Conservation (phyloP, 1,140 invertebrate species). For the Idris sp. region DNA sequence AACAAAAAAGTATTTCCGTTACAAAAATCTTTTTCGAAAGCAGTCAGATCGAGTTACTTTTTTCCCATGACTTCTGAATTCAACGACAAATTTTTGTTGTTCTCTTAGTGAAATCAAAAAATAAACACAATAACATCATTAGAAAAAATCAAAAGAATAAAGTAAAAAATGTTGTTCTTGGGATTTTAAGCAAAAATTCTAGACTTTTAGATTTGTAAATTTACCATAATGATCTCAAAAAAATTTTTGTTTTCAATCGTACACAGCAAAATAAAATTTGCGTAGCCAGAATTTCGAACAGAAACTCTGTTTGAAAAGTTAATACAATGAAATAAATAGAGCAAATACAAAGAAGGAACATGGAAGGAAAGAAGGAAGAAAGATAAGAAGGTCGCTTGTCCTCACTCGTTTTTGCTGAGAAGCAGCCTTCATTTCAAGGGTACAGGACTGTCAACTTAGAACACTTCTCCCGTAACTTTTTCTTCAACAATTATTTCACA, state of each 20-base stretch:
- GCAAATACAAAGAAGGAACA: slow-evolving; percentile 58
- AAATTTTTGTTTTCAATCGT: too few relatives aligned
- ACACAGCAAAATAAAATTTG: too few relatives aligned
- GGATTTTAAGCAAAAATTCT: too few relatives aligned
- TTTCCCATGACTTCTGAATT: slow-evolving; percentile 24
- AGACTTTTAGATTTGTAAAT: too few relatives aligned
- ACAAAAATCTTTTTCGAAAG: slow-evolving; percentile 26
- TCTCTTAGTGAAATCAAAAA: too few relatives aligned
- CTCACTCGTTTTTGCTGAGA: slow-evolving; percentile 45
- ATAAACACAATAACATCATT: too few relatives aligned
- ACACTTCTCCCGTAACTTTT: slow-evolving; percentile 23
- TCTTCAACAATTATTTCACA: slow-evolving; percentile 7
- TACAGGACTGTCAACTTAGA: slow-evolving; percentile 69
- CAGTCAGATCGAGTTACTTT: slow-evolving; percentile 25
- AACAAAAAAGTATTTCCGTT: slow-evolving; percentile 28
- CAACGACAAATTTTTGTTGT: too few relatives aligned
- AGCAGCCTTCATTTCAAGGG: slow-evolving; percentile 76
- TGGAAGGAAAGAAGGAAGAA: slow-evolving; percentile 58
- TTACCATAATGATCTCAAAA: too few relatives aligned
- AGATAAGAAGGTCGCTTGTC: slow-evolving; percentile 51
- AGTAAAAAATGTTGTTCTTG: too few relatives aligned
- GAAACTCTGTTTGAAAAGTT: slow-evolving; percentile 19
- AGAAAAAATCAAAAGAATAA: too few relatives aligned
- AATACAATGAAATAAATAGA: slow-evolving; percentile 61
- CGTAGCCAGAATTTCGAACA: too few relatives aligned